Conservation (phyloP, 1,140 invertebrate species). For the Linepithema humile region DNA sequence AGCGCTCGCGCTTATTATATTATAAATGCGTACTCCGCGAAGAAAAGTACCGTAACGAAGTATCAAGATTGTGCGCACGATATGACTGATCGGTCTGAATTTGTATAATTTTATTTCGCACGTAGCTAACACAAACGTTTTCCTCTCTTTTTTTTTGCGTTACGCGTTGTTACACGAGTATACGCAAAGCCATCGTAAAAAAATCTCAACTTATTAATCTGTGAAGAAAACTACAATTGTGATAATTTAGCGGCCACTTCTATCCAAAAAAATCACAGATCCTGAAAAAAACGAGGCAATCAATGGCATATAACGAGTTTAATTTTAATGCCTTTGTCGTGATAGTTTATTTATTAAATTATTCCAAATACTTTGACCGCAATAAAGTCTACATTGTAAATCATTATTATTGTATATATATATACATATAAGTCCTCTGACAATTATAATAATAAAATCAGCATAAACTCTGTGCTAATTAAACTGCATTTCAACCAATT, state of each 20-base stretch:
- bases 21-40: slow-evolving; percentile 6
- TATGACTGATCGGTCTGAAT: slow-evolving; percentile 37
- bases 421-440: too few relatives aligned
- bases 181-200: not conserved
- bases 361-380: not conserved
- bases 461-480: slow-evolving; percentile 10
- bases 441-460: slow-evolving; percentile 40
- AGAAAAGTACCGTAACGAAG: slow-evolving; percentile 63
- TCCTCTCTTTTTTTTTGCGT: not conserved
- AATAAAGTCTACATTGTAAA: slow-evolving; percentile 46
- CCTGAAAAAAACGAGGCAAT: slow-evolving; percentile 18
- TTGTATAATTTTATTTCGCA: slow-evolving; percentile 44
- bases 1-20: slow-evolving; percentile 41
- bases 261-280: not conserved
- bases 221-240: not conserved
- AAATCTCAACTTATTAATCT: slow-evolving; percentile 16
- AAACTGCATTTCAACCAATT: slow-evolving; percentile 11
- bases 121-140: slow-evolving; percentile 16
- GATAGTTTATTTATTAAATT: slow-evolving; percentile 21
- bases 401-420: slow-evolving; percentile 40
- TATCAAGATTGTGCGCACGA: slow-evolving; percentile 46
- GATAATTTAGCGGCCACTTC: not conserved
- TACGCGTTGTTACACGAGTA: not conserved
- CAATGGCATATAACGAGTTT: slow-evolving; percentile 34
- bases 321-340: slow-evolving; percentile 16